Evolutionary conservation across 2,797 vertebrate genomes (phyloP).

Genomic region (Anableps anableps): DNA sequence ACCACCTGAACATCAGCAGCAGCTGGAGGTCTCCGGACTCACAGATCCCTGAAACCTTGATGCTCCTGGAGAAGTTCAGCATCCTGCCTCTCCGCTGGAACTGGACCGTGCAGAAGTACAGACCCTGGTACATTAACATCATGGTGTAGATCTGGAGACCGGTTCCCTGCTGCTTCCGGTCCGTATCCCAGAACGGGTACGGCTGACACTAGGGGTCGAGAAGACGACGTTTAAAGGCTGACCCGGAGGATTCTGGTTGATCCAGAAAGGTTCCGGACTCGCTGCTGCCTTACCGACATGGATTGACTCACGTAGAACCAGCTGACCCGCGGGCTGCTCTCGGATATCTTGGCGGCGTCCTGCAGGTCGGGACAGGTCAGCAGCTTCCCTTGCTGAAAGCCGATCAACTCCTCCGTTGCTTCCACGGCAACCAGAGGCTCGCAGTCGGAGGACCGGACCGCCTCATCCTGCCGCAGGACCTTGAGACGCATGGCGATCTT

Average conservation of each 20-base stretch:
- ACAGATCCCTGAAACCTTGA: conserved; percentile 82
- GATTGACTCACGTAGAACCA: conserved; percentile 82
- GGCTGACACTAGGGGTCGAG: conserved; percentile 54
- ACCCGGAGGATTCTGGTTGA: neutral
- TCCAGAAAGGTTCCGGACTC: neutral
- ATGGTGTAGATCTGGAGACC: conserved; percentile 75
- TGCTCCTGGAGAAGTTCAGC: conserved; percentile 83
- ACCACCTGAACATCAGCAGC: rapidly evolving
- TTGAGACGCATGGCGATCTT: conserved; percentile 87
- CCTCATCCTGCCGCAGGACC: conserved; percentile 75
- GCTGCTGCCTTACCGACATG: neutral
- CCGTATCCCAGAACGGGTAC: rapidly evolving
- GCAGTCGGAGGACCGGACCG: conserved; percentile 1
- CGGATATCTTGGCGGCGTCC: conserved; percentile 76
- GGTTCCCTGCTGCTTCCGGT: conserved; percentile 33
- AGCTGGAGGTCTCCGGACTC: conserved; percentile 11
- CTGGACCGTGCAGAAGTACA: conserved; percentile 85
- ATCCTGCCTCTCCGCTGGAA: conserved; percentile 78
- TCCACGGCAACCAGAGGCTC: conserved; percentile 1
- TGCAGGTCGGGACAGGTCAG: conserved; percentile 86
- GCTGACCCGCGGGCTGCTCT: conserved; percentile 69
- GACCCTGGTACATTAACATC: conserved; percentile 49
- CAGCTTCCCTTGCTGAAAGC: conserved; percentile 37
- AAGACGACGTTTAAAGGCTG: neutral
- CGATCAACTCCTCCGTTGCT: neutral